Percentiles rank a stretch among this genome's conserved stretches.
Conservation (phyloP, 2,888 invertebrate genomes). For the Balanococcus diminutus region DNA sequence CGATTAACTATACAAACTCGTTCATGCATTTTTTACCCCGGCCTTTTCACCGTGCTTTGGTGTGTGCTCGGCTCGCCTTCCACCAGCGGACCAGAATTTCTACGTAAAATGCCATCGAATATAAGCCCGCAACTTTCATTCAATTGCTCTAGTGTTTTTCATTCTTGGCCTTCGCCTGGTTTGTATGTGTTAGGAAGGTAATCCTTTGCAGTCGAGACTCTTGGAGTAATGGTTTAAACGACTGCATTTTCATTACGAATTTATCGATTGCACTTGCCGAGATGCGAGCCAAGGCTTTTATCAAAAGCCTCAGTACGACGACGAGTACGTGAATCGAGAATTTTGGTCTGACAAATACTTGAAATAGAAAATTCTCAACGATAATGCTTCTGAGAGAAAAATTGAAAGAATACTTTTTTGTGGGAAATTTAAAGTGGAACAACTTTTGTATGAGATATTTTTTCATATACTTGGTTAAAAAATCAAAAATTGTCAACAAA, state of each 20-base stretch:
- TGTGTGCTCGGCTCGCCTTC: too few relatives aligned
- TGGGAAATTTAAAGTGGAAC: too few relatives aligned
- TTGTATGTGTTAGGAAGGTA: neutral
- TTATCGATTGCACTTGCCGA: slow-evolving; percentile 5
- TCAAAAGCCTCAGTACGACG: neutral
- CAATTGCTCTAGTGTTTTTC: neutral
- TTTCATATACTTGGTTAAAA: too few relatives aligned
- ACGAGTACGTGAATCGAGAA: too few relatives aligned
- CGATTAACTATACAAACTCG: slow-evolving; percentile 17
- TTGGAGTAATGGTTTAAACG: slow-evolving; percentile 1
- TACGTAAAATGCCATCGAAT: neutral
- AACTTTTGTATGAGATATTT: too few relatives aligned
- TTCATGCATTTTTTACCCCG: slow-evolving; percentile 17
- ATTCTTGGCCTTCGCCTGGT: neutral
- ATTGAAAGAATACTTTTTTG: too few relatives aligned
- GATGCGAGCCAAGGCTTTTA: neutral
- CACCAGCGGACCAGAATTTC: neutral
- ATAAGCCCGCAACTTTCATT: slow-evolving; percentile 6
- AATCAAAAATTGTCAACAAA: too few relatives aligned
- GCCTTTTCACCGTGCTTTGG: neutral
- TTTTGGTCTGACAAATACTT: too few relatives aligned
- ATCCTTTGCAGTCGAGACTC: neutral
- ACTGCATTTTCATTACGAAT: slow-evolving; percentile 15
- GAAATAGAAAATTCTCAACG: too few relatives aligned
- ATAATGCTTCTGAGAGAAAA: too few relatives aligned